These are phyloP conservation scores for Ichneumoninae sp. DNA, from an alignment of 2,888 invertebrate genomes.

Conservation along the genomic window DNA sequence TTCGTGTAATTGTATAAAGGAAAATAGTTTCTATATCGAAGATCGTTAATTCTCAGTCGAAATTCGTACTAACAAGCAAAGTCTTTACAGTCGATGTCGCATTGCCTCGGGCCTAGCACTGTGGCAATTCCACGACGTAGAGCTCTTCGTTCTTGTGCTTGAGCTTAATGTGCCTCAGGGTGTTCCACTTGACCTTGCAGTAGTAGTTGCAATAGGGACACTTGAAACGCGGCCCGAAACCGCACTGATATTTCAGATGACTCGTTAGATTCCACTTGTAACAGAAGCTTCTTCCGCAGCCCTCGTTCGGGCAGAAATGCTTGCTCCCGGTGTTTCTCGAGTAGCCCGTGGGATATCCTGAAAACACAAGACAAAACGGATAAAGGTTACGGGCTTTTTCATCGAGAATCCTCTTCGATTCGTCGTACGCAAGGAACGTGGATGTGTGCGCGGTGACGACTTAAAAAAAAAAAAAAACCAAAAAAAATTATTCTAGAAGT, in stretches of 20 bases:
- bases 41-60: neutral
- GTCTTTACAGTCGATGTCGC: neutral
- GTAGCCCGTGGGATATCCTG: neutral
- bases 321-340: constrained; percentile 2
- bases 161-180: constrained; percentile 76
- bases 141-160: constrained; percentile 71
- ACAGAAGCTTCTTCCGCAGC: constrained; percentile 69
- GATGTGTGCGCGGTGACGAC: neutral
- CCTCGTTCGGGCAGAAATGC: constrained; percentile 47
- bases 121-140: constrained; percentile 72
- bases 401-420: neutral
- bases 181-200: constrained; percentile 75
- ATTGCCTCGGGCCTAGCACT: neutral
- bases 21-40: neutral
- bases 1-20: neutral
- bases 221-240: constrained; percentile 80
- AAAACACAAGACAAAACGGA: constrained; percentile 11
- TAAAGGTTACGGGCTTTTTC: neutral
- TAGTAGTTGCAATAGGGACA: constrained; percentile 78
- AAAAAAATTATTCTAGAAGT: neutral
- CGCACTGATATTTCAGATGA: constrained; percentile 81
- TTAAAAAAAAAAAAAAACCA: neutral
- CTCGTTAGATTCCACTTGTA: constrained; percentile 77
- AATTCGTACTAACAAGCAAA: constrained; percentile 13
- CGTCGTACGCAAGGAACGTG: neutral